phyloP scores from a whole-genome alignment of 2,113 vertebrate genomes.

The Dissostichus mawsoni region DNA sequence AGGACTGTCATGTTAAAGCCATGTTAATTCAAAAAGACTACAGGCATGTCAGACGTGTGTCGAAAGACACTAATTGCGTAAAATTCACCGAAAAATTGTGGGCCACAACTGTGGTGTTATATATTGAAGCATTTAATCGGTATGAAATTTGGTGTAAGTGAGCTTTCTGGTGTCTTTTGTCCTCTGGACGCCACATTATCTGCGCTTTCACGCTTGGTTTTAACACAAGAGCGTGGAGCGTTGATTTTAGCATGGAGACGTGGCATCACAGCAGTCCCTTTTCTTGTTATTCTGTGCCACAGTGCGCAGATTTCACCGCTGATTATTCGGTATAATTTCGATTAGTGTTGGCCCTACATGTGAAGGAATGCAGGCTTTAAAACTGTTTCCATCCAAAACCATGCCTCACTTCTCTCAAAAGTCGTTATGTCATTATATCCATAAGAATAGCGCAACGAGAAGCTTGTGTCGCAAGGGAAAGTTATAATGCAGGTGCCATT shows the following conservation, averaged over 20 bases:
- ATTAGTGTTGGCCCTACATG: constrained; percentile 66
- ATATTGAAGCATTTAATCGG: constrained; percentile 75
- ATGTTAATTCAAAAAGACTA: background rate
- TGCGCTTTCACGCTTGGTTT: constrained; percentile 80
- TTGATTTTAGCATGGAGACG: constrained; percentile 59
- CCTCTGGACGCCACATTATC: constrained; percentile 64
- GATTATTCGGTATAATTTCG: constrained; percentile 76
- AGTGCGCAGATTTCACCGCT: constrained; percentile 61
- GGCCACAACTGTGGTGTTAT: constrained; percentile 52
- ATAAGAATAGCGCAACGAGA: constrained; percentile 75
- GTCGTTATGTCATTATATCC: constrained; percentile 42
- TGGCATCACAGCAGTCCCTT: constrained; percentile 50
- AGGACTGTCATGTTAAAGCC: background rate
- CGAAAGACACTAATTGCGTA: constrained; percentile 65
- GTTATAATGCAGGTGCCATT: constrained; percentile 64
- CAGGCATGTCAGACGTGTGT: constrained; percentile 17
- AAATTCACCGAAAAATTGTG: constrained; percentile 68
- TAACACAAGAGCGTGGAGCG: constrained; percentile 72
- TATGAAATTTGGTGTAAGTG: constrained; percentile 78
- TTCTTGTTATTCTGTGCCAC: constrained; percentile 47
- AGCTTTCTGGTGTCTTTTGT: constrained; percentile 75
- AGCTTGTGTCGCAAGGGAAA: constrained; percentile 67
- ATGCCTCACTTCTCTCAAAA: constrained; percentile 28
- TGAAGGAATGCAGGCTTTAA: constrained; percentile 31
- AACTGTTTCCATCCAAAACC: constrained; percentile 25